Evolutionary conservation across 2,797 vertebrate genomes (phyloP).

Genomic region (Darevskia mixta): DNA sequence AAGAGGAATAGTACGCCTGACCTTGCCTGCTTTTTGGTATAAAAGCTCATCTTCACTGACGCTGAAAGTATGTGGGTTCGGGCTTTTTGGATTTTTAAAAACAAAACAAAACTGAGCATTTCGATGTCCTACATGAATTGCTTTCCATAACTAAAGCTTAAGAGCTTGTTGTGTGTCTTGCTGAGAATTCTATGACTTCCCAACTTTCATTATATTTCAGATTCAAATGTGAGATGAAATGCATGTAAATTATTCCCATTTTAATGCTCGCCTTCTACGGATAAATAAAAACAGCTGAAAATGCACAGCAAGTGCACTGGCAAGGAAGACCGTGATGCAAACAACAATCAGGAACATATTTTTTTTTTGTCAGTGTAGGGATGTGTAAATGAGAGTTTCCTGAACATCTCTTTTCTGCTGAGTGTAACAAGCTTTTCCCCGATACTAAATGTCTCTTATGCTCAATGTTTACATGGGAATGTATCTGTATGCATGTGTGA

Average conservation of each 20-base stretch:
- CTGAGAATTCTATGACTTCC: conserved; percentile 56
- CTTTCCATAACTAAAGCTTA: conserved; percentile 27
- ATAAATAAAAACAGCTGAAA: conserved; percentile 24
- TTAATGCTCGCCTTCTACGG: conserved; percentile 30
- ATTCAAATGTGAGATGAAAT: conserved; percentile 37
- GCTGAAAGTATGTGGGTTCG: not conserved
- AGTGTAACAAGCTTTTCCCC: no score
- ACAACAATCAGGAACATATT: not conserved
- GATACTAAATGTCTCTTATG: not conserved
- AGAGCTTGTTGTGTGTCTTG: conserved; percentile 33
- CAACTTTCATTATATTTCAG: conserved; percentile 37
- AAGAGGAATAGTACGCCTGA: conserved; percentile 23
- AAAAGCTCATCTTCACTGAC: rapidly evolving
- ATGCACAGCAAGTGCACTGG: conserved; percentile 4
- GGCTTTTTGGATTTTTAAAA: not conserved
- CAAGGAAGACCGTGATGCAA: conserved; percentile 19
- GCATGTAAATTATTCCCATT: conserved; percentile 34
- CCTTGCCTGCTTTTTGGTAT: conserved; percentile 4
- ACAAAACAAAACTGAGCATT: not conserved
- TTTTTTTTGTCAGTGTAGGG: not conserved
- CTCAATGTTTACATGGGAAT: not conserved
- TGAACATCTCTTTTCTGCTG: not conserved
- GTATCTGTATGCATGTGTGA: not conserved
- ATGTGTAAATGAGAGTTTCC: not conserved
- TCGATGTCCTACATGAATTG: not conserved